These are phyloP conservation scores for Theristicus caerulescens DNA, from an alignment of 2,113 vertebrate species.

Conservation along the genomic window DNA sequence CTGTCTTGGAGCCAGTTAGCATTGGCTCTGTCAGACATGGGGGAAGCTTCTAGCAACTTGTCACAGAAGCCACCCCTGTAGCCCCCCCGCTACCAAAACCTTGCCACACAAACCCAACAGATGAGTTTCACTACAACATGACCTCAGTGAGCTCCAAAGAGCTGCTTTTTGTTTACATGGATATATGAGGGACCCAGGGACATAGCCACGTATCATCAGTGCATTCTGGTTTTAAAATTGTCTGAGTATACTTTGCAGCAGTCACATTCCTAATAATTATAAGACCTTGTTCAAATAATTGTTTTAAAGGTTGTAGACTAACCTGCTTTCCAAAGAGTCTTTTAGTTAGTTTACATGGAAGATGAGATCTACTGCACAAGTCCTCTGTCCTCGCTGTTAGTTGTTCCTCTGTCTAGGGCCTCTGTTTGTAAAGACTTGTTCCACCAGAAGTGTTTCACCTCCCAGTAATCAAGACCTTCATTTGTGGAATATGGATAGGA, in stretches of 20 bases:
- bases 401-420: not conserved
- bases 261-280: not conserved
- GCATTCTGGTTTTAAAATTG: not conserved
- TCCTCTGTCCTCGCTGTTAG: accelerated
- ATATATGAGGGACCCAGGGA: not conserved
- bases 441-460: not conserved
- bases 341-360: not conserved
- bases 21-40: not conserved
- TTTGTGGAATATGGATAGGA: not conserved
- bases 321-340: not conserved
- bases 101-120: not conserved
- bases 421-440: not conserved
- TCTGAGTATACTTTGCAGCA: not conserved
- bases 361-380: not conserved
- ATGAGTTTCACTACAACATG: not conserved
- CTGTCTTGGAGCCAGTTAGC: not conserved
- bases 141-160: not conserved
- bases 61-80: not conserved
- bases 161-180: not conserved
- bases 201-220: not conserved
- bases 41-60: not conserved
- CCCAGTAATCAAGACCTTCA: not conserved
- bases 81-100: not conserved
- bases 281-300: not conserved
- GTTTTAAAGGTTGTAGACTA: not conserved